These are phyloP conservation scores for Macrotis lagotis DNA, from an alignment of 2,113 vertebrate genomes.

Conservation along the genomic window DNA sequence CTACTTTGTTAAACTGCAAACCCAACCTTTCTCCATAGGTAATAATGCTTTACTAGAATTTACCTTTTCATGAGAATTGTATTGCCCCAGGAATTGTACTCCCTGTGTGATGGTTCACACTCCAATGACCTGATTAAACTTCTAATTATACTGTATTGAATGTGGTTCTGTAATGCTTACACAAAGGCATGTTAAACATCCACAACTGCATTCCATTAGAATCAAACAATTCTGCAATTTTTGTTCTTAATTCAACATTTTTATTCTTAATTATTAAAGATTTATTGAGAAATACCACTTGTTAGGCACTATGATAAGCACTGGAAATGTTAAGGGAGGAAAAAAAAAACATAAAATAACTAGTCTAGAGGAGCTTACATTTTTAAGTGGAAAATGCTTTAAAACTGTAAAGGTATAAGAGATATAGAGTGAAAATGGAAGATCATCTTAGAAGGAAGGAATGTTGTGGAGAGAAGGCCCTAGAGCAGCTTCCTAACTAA, in stretches of 20 bases:
- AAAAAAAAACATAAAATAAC: background rate
- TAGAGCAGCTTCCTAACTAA: background rate
- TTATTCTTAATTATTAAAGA: background rate
- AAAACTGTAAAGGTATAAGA: background rate
- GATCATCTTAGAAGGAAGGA: background rate
- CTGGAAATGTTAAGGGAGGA: background rate
- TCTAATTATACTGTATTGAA: slow-evolving; percentile 60
- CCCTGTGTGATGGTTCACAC: slow-evolving; percentile 32
- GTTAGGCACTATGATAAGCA: too few species aligned
- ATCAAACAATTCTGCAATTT: background rate
- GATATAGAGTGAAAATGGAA: background rate
- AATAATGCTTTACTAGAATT: slow-evolving; percentile 22
- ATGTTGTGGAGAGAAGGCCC: background rate
- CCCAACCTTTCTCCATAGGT: slow-evolving; percentile 23
- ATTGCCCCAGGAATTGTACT: slow-evolving; percentile 37
- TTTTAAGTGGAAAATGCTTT: background rate
- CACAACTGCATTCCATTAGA: background rate
- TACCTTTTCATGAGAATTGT: slow-evolving; percentile 24
- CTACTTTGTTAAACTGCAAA: slow-evolving; percentile 44
- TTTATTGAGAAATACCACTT: background rate
- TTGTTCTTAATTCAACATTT: background rate
- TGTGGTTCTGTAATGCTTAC: slow-evolving; percentile 30
- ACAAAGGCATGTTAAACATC: slow-evolving; percentile 11
- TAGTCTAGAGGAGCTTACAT: background rate
- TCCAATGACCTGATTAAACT: slow-evolving; percentile 47